Evolutionary conservation across 2,888 invertebrate species (phyloP).

Genomic region (Cataglyphis albicans): DNA sequence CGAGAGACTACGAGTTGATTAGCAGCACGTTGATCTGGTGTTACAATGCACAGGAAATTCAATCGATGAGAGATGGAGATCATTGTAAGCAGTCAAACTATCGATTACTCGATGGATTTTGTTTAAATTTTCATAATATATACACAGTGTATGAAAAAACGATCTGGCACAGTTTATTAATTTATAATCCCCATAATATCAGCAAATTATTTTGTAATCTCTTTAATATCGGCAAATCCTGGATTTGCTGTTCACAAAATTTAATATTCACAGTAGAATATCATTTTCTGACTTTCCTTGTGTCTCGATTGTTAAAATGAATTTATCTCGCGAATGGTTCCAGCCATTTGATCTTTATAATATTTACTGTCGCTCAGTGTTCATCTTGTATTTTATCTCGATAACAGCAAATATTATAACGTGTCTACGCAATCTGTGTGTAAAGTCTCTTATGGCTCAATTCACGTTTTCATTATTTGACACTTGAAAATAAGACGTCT

Average conservation of each 20-base stretch:
- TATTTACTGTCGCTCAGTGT: neutral
- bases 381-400: slow-evolving; percentile 2
- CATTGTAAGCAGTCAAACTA: slow-evolving; percentile 5
- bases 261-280: slow-evolving; percentile 7
- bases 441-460: neutral
- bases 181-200: neutral
- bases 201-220: neutral
- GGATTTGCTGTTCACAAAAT: neutral
- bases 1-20: slow-evolving; percentile 23
- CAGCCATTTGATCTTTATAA: slow-evolving; percentile 26
- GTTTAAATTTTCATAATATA: neutral
- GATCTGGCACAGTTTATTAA: neutral
- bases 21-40: neutral
- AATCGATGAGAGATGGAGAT: slow-evolving; percentile 6
- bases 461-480: neutral
- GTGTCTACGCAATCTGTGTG: neutral
- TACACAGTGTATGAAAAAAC: neutral
- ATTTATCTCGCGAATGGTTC: slow-evolving; percentile 23
- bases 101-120: neutral
- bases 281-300: neutral
- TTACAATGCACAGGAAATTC: neutral
- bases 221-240: slow-evolving; percentile 4
- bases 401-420: neutral
- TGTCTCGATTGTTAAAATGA: neutral
- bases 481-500: slow-evolving; percentile 6